These are phyloP conservation scores for Staurois parvus DNA, from an alignment of 2,797 vertebrate species.

Conservation along the genomic window DNA sequence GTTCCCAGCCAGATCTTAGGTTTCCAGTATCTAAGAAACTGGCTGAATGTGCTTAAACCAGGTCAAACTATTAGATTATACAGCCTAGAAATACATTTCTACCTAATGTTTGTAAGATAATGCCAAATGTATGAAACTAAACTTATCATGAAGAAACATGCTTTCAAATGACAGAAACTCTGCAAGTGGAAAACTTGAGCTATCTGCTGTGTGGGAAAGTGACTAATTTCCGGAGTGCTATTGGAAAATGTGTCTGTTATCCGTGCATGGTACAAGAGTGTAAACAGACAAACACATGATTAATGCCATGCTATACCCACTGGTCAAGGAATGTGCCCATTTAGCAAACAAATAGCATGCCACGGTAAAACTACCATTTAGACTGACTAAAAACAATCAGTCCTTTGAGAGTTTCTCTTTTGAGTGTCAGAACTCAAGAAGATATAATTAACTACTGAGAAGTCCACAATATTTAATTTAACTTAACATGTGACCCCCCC, in stretches of 20 bases:
- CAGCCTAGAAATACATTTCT: too few species aligned
- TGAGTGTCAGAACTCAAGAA: slow-evolving; percentile 9
- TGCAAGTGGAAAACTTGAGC: slow-evolving; percentile 23
- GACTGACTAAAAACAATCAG: neutral
- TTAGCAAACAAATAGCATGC: slow-evolving; percentile 25
- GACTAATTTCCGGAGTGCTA: slow-evolving; percentile 43
- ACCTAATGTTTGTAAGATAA: too few species aligned
- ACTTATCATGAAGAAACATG: neutral
- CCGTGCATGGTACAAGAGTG: neutral
- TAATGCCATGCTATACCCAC: slow-evolving; percentile 30
- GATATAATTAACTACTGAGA: slow-evolving; percentile 26
- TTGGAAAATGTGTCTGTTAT: slow-evolving; percentile 29
- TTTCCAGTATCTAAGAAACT: too few species aligned
- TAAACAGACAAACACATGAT: slow-evolving; percentile 21
- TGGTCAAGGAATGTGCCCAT: slow-evolving; percentile 31
- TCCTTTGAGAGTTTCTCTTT: slow-evolving; percentile 3
- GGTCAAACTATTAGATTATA: too few species aligned
- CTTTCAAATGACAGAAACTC: neutral
- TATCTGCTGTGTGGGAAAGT: slow-evolving; percentile 40
- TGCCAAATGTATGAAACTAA: too few species aligned
- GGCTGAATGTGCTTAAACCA: too few species aligned
- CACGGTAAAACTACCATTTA: neutral
- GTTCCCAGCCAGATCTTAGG: too few species aligned
- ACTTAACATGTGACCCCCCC: slow-evolving; percentile 14
- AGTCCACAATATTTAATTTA: slow-evolving; percentile 9